Conservation (phyloP, 2,888 invertebrate species). For the Amiota communis region DNA sequence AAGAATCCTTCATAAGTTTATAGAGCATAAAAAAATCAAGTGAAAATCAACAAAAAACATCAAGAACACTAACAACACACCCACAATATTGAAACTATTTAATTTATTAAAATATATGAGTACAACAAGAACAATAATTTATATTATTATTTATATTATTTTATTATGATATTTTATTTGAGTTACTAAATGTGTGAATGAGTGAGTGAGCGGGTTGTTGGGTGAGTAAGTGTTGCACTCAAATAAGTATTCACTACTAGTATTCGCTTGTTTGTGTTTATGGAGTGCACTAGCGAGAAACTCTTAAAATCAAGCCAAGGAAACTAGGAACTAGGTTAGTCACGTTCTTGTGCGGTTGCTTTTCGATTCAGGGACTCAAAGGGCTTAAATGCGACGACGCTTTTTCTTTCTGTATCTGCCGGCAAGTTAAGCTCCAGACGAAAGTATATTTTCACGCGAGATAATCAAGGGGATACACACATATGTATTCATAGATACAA, state of each 20-base stretch:
- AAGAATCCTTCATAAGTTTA: no score
- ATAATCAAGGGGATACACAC: conserved; percentile 12
- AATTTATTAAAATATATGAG: no score
- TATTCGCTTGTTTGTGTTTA: neutral
- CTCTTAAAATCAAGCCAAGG: neutral
- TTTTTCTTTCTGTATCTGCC: conserved; percentile 44
- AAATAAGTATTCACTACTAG: neutral
- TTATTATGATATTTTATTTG: neutral
- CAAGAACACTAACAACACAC: no score
- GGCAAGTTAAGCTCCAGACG: conserved; percentile 28
- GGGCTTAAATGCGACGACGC: conserved; percentile 52
- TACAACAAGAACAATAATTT: no score
- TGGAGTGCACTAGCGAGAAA: neutral
- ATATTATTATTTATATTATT: no score
- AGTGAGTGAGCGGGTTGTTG: neutral
- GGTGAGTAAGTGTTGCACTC: neutral
- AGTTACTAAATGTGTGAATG: neutral
- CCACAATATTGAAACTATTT: no score
- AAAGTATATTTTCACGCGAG: conserved; percentile 25
- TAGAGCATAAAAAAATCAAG: no score
- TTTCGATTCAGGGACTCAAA: neutral
- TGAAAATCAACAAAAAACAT: no score
- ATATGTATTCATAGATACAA: conserved; percentile 29
- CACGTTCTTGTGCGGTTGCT: conserved; percentile 49
- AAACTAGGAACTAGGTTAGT: conserved; percentile 55